Evolutionary conservation across 2,113 vertebrate genomes (phyloP).

Genomic region (Gyps fulvus): DNA sequence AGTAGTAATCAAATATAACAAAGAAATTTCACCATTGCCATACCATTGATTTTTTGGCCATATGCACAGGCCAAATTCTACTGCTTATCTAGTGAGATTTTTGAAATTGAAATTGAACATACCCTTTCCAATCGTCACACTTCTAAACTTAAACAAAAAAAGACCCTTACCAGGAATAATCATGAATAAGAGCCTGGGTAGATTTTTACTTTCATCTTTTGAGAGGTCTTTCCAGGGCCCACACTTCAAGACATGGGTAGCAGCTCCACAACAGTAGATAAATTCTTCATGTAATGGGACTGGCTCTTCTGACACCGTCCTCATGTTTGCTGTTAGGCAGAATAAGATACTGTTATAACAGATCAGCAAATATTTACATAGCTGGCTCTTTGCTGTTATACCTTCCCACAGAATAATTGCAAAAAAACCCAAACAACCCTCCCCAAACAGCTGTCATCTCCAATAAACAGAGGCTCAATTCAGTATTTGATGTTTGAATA

Average conservation of each 20-base stretch:
- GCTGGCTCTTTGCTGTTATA: neutral
- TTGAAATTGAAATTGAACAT: neutral
- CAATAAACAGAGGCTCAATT: neutral
- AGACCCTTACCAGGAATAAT: constrained; percentile 75
- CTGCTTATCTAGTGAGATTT: neutral
- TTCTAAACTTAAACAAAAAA: neutral
- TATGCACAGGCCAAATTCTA: accelerated
- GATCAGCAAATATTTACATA: neutral
- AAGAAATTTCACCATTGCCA: neutral
- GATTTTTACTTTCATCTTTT: constrained; percentile 41
- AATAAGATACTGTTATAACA: neutral
- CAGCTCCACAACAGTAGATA: constrained; percentile 73
- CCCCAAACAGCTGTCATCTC: neutral
- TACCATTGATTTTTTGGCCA: neutral
- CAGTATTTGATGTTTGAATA: neutral
- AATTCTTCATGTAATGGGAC: constrained; percentile 74
- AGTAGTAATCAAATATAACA: neutral
- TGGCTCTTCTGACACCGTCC: constrained; percentile 45
- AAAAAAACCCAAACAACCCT: neutral
- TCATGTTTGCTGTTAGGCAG: constrained; percentile 56
- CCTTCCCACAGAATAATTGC: neutral
- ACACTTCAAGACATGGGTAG: constrained; percentile 77
- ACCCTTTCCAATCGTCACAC: neutral
- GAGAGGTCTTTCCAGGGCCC: constrained; percentile 76
- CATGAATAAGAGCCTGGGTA: constrained; percentile 73